These are phyloP conservation scores for Apostichopus japonicus DNA, from an alignment of 35 echinoderm and acorn worm genomes.

Conservation along the genomic window DNA sequence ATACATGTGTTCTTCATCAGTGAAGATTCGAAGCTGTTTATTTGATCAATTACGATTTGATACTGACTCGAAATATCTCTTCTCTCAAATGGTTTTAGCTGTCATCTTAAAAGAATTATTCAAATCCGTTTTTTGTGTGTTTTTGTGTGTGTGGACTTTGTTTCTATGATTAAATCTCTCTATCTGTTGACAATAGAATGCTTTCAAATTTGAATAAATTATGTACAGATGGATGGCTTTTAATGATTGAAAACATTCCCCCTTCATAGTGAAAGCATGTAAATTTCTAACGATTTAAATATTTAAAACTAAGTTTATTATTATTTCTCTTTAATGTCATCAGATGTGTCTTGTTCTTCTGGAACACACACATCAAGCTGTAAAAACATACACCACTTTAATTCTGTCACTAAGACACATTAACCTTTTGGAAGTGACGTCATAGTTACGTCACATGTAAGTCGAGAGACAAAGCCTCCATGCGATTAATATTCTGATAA, in stretches of 20 bases:
- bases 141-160: too few relatives aligned
- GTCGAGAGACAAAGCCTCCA: neutral
- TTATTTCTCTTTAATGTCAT: too few relatives aligned
- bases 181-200: too few relatives aligned
- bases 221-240: too few relatives aligned
- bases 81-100: neutral
- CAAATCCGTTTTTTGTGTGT: neutral
- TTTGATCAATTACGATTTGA: neutral
- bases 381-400: neutral
- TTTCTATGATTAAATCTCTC: too few relatives aligned
- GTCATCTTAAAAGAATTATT: slow-evolving; percentile 8
- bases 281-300: too few relatives aligned
- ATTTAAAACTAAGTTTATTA: too few relatives aligned
- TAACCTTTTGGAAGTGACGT: neutral
- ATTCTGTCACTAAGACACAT: neutral
- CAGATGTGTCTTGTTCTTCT: neutral
- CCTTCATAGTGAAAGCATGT: too few relatives aligned
- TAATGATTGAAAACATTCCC: too few relatives aligned
- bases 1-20: slow-evolving; percentile 3
- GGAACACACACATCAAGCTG: neutral
- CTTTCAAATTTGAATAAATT: too few relatives aligned
- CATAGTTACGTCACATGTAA: neutral
- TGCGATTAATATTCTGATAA: too few relatives aligned
- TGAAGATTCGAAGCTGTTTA: neutral
- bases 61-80: neutral